Conservation (phyloP, 2,888 invertebrate species). For the Smittia aterrima region DNA sequence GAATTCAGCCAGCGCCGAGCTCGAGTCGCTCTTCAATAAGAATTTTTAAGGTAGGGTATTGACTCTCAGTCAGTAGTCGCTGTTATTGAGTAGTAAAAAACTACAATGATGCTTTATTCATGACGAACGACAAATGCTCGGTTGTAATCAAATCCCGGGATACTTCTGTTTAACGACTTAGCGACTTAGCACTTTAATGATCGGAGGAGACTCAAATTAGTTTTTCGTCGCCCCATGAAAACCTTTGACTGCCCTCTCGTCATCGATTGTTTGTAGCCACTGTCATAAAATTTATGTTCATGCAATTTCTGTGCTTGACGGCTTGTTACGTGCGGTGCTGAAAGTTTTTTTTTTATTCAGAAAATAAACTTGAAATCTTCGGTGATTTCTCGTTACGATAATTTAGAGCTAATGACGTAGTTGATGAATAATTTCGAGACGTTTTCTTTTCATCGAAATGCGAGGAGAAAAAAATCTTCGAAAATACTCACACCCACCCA, state of each 20-base stretch:
- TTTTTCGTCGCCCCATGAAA: background rate
- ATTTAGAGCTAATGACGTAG: background rate
- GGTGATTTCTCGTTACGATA: background rate
- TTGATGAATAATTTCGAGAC: constrained; percentile 1
- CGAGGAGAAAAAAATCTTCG: background rate
- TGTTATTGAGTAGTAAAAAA: too few species aligned
- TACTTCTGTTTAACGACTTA: background rate
- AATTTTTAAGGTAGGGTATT: constrained; percentile 29
- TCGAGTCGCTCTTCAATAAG: background rate
- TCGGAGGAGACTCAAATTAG: background rate
- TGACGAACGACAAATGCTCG: too few species aligned
- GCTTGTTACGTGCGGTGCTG: too few species aligned
- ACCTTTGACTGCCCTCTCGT: background rate
- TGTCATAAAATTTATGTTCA: background rate
- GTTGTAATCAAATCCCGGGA: background rate
- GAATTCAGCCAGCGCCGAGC: background rate
- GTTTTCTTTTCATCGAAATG: background rate
- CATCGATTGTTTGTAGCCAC: background rate
- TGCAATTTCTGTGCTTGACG: too few species aligned
- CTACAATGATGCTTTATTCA: too few species aligned
- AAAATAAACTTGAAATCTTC: too few species aligned
- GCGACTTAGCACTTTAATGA: background rate
- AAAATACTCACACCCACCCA: constrained; percentile 8
- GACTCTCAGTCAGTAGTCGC: background rate
- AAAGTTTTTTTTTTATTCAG: too few species aligned